These are phyloP conservation scores for Myotis findleyi DNA, from an alignment of 2,797 vertebrate species.

Conservation along the genomic window DNA sequence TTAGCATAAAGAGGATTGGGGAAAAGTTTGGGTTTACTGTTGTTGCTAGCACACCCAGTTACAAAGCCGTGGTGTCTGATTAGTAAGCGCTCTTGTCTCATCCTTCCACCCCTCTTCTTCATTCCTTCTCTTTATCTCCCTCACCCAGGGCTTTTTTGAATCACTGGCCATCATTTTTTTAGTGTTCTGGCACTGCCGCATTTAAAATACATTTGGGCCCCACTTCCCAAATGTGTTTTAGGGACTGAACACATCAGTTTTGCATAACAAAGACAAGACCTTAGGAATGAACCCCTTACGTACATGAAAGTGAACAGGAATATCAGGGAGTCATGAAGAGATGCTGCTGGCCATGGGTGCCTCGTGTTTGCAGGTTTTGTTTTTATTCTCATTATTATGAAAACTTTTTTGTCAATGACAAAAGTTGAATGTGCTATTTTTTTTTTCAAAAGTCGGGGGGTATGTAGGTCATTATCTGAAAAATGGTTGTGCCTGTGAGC, in stretches of 20 bases:
- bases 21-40: neutral
- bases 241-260: neutral
- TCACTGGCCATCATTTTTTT: neutral
- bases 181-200: neutral
- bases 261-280: neutral
- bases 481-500: neutral
- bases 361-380: neutral
- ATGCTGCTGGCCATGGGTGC: neutral
- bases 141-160: too few relatives aligned
- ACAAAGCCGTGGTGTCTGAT: too few relatives aligned
- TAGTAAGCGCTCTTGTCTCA: neutral
- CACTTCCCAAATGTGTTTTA: neutral
- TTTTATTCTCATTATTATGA: neutral
- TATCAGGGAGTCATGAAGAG: neutral
- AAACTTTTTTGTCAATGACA: neutral
- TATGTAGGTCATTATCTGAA: neutral
- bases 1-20: neutral
- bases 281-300: neutral
- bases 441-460: neutral
- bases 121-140: neutral
- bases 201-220: neutral
- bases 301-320: neutral
- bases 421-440: neutral
- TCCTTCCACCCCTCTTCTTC: too few relatives aligned
- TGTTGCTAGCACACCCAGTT: fast-evolving